A percentile compares a stretch with the other conserved stretches of the same genome.
Evolutionary conservation across 2,888 invertebrate genomes (phyloP).

Genomic region (Odontocerum albicorne): DNA sequence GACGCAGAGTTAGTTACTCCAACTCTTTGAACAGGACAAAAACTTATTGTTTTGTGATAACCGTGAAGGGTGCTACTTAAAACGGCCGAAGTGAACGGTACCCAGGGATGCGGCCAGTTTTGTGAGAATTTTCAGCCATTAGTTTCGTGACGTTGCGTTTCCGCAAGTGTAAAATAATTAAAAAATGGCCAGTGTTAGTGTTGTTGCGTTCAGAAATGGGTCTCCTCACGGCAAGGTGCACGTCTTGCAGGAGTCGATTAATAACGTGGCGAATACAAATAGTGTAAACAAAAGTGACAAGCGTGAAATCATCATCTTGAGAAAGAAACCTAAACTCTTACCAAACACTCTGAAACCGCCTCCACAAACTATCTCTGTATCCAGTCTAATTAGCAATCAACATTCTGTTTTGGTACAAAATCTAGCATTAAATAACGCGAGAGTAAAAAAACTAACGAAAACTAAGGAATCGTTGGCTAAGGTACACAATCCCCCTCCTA

Average conservation of each 20-base stretch:
- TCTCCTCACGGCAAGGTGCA: conserved; percentile 61
- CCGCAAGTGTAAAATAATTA: conserved; percentile 7
- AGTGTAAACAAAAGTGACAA: conserved; percentile 44
- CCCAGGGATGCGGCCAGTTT: background rate
- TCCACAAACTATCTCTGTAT: conserved; percentile 48
- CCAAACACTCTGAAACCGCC: conserved; percentile 44
- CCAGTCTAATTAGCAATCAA: conserved; percentile 49
- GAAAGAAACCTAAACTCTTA: conserved; percentile 51
- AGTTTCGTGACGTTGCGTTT: conserved; percentile 12
- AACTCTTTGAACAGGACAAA: no score
- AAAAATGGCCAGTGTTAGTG: conserved; percentile 60
- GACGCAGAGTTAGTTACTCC: no score
- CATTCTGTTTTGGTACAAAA: conserved; percentile 45
- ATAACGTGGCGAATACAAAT: conserved; percentile 58
- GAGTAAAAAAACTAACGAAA: conserved; percentile 40
- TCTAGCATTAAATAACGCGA: conserved; percentile 44
- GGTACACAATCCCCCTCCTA: conserved; percentile 62
- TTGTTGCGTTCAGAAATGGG: conserved; percentile 59
- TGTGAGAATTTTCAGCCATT: conserved; percentile 7
- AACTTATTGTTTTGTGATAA: background rate
- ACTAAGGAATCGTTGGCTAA: conserved; percentile 38
- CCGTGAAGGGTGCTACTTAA: background rate
- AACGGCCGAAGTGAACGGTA: background rate
- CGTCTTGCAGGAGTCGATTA: conserved; percentile 66
- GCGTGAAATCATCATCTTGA: conserved; percentile 58